Percentiles rank a stretch among this genome's conserved stretches.
phyloP scores from a whole-genome alignment of 2,888 invertebrate species.

The Onchidella celtica region DNA sequence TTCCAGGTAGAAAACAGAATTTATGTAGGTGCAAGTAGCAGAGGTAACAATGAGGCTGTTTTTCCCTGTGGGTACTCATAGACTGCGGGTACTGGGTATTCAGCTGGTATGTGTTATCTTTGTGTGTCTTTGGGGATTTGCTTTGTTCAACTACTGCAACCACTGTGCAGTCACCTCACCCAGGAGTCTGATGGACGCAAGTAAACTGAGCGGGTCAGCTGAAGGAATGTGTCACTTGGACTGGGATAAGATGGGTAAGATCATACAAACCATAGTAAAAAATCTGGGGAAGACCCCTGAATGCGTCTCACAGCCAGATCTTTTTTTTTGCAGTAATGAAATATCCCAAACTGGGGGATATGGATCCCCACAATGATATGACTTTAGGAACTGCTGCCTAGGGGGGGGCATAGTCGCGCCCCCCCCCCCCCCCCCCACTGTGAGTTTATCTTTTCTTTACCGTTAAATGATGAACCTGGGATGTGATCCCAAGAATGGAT shows the following conservation, averaged over 20 bases:
- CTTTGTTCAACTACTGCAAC: slow-evolving; percentile 63
- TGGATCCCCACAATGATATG: no score
- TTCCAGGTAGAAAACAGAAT: no score
- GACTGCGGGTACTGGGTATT: slow-evolving; percentile 15
- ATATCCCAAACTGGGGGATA: no score
- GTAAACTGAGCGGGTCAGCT: slow-evolving; percentile 43
- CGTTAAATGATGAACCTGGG: no score
- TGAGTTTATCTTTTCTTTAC: no score
- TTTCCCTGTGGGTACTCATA: not conserved
- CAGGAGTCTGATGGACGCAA: slow-evolving; percentile 55
- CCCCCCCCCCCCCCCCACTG: no score
- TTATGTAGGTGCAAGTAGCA: no score
- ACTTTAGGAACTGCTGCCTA: no score
- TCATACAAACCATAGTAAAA: not conserved
- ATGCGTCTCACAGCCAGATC: no score
- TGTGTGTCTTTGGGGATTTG: slow-evolving; percentile 57
- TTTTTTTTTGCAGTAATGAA: not conserved
- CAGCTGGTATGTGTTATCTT: slow-evolving; percentile 54
- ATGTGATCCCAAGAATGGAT: no score
- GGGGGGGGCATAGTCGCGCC: no score
- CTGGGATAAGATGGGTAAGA: slow-evolving; percentile 58
- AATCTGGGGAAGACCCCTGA: no score
- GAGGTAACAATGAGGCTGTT: slow-evolving; percentile 21
- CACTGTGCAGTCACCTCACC: slow-evolving; percentile 63
- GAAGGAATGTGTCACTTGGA: slow-evolving; percentile 57